A percentile compares a stretch with the other conserved stretches of the same genome.
Conservation (phyloP, 2,888 invertebrate species). For the Imbricaverruca yamaguchii region DNA sequence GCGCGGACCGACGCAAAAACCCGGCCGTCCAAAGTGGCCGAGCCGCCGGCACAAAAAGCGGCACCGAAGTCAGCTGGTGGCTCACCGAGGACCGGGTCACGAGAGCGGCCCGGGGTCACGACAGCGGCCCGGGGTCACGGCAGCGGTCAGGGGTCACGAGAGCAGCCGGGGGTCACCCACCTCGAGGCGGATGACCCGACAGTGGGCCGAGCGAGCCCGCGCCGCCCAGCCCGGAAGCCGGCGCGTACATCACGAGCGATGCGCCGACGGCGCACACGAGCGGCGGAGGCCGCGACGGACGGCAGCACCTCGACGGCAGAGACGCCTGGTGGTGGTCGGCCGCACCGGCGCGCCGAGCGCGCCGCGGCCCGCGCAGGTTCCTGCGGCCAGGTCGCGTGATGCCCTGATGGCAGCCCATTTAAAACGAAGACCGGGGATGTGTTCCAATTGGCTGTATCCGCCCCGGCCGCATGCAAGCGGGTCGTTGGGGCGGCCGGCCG, state of each 20-base stretch:
- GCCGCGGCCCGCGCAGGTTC: too few relatives aligned
- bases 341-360: too few relatives aligned
- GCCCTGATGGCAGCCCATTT: neutral
- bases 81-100: neutral
- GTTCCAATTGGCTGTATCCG: constrained; percentile 3
- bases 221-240: too few relatives aligned
- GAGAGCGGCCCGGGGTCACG: neutral
- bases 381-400: neutral
- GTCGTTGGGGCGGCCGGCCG: neutral
- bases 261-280: too few relatives aligned
- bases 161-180: too few relatives aligned
- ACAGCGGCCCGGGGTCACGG: neutral
- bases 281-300: too few relatives aligned
- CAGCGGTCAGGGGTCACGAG: too few relatives aligned
- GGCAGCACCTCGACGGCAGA: too few relatives aligned
- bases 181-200: too few relatives aligned
- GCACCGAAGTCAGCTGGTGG: neutral
- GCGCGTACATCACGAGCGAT: too few relatives aligned
- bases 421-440: constrained; percentile 1
- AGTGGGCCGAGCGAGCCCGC: too few relatives aligned
- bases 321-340: too few relatives aligned
- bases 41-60: neutral
- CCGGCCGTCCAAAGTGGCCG: neutral
- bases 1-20: neutral
- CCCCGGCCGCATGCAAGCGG: neutral